phyloP scores from a whole-genome alignment of 1,140 invertebrate genomes.

The Planococcus citri region DNA sequence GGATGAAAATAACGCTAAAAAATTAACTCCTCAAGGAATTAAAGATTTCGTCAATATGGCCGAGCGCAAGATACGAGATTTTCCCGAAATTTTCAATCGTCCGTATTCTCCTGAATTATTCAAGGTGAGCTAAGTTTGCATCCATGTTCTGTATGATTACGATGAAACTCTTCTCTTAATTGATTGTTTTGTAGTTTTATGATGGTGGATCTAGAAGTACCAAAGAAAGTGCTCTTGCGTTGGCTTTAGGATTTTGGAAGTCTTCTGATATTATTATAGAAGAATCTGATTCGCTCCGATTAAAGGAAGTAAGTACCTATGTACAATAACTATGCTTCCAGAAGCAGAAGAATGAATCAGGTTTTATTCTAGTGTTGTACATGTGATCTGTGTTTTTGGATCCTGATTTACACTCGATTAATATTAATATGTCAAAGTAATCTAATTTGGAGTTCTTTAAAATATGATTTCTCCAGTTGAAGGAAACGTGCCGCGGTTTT shows the following conservation, averaged over 20 bases:
- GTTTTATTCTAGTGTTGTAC: too few species aligned
- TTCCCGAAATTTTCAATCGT: background rate
- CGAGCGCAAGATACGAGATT: background rate
- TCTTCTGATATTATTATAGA: background rate
- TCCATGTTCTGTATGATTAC: too few species aligned
- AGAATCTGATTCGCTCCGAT: background rate
- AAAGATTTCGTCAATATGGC: background rate
- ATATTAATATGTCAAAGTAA: too few species aligned
- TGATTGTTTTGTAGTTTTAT: background rate
- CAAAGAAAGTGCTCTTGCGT: background rate
- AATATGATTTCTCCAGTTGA: background rate
- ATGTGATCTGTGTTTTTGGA: too few species aligned
- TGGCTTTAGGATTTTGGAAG: background rate
- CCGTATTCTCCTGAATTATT: background rate
- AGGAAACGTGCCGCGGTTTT: background rate
- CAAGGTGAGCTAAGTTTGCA: background rate
- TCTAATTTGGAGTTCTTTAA: too few species aligned
- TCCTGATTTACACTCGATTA: too few species aligned
- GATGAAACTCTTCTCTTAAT: too few species aligned
- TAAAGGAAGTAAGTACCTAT: background rate
- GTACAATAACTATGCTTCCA: too few species aligned
- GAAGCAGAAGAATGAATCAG: too few species aligned
- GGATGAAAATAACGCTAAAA: background rate
- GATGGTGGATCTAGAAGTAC: background rate
- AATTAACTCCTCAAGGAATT: background rate